A percentile compares a stretch with the other conserved stretches of the same genome.
phyloP scores from a whole-genome alignment of 2,113 vertebrate species.

The Solenodon paradoxus region DNA sequence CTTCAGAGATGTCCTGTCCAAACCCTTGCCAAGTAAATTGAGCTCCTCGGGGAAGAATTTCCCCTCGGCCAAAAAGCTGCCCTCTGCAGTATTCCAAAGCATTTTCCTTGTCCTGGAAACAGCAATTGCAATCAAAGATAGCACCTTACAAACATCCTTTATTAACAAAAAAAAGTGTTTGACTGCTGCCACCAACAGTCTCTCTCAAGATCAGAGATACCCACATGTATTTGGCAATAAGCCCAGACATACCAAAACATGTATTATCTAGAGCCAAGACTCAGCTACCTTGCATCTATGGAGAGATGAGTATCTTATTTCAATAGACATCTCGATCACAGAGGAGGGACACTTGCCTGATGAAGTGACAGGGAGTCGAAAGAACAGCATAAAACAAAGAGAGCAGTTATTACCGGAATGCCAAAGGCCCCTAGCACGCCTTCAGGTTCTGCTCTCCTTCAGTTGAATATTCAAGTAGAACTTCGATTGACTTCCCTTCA shows the following conservation, averaged over 20 bases:
- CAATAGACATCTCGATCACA: conserved; percentile 52
- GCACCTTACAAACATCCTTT: conserved; percentile 74
- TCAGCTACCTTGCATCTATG: conserved; percentile 69
- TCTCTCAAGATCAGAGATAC: conserved; percentile 56
- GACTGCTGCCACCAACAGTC: neutral
- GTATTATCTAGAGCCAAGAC: conserved; percentile 78
- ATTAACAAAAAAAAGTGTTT: neutral
- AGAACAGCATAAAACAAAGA: neutral
- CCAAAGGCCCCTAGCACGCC: neutral
- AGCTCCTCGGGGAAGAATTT: neutral
- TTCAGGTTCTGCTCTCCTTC: neutral
- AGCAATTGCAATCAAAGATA: conserved; percentile 64
- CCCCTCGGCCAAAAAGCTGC: conserved; percentile 32
- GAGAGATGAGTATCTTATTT: conserved; percentile 75
- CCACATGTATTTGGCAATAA: conserved; percentile 47
- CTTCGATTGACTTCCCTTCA: neutral
- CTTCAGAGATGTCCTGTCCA: neutral
- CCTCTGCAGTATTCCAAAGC: conserved; percentile 45
- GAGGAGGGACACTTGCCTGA: conserved; percentile 21
- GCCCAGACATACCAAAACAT: conserved; percentile 77
- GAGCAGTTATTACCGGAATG: neutral
- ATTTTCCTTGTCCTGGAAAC: conserved; percentile 70
- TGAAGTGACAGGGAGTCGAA: neutral
- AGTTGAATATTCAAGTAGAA: neutral
- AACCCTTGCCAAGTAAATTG: neutral